Conservation (phyloP, 2,113 vertebrate species). For the Bostrychus sinensis region DNA sequence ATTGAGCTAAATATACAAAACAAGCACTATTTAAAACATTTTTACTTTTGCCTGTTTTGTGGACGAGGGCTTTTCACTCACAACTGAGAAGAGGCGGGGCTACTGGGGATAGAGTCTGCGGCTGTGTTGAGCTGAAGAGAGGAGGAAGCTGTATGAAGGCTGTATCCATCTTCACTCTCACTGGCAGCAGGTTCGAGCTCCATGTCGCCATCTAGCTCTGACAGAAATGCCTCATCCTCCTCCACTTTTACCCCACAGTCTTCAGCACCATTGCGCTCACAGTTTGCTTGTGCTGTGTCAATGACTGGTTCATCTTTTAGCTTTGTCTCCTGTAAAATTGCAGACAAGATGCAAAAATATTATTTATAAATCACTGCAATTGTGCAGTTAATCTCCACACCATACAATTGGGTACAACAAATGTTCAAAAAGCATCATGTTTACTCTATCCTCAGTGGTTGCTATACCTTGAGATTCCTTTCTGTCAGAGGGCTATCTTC, state of each 20-base stretch:
- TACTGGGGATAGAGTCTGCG: slow-evolving; percentile 94
- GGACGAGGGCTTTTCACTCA: slow-evolving; percentile 74
- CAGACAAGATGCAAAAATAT: slow-evolving; percentile 13
- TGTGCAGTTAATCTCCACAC: slow-evolving; percentile 16
- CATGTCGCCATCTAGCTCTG: slow-evolving; percentile 85
- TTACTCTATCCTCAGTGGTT: slow-evolving; percentile 24
- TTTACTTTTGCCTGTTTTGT: slow-evolving; percentile 1
- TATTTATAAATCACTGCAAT: not conserved
- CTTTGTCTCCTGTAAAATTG: slow-evolving; percentile 82
- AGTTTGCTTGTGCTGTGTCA: slow-evolving; percentile 76
- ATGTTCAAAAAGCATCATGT: slow-evolving; percentile 19
- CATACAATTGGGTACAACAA: slow-evolving; percentile 13
- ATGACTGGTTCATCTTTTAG: slow-evolving; percentile 71
- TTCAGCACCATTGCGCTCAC: slow-evolving; percentile 46
- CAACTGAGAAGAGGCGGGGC: slow-evolving; percentile 97
- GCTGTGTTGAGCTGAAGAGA: slow-evolving; percentile 89
- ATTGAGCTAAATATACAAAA: not conserved
- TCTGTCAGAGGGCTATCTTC: slow-evolving; percentile 84
- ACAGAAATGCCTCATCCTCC: slow-evolving; percentile 87
- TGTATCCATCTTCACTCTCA: slow-evolving; percentile 95
- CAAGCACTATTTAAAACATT: slow-evolving; percentile 3
- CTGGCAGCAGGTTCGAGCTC: slow-evolving; percentile 91
- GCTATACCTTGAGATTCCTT: slow-evolving; percentile 85
- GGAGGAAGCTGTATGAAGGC: slow-evolving; percentile 88
- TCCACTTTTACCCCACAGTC: slow-evolving; percentile 52